Evolutionary conservation across 2,113 vertebrate species (phyloP).

Genomic region (Corythornis cristatus): DNA sequence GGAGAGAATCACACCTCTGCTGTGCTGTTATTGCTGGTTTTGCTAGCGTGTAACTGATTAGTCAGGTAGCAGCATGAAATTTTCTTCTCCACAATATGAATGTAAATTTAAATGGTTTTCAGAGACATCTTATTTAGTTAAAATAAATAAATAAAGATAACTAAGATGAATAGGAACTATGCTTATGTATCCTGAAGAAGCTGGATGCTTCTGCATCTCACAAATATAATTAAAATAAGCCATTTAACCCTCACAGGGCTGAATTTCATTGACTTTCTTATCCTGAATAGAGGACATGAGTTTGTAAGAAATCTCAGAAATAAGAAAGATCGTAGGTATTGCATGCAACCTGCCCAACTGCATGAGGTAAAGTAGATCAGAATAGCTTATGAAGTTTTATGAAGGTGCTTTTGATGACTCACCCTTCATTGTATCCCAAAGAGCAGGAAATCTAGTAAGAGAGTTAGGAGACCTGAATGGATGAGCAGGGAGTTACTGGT

Average conservation of each 20-base stretch:
- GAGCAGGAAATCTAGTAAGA: too few species aligned
- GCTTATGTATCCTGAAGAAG: background rate
- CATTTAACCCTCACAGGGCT: background rate
- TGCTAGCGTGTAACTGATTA: background rate
- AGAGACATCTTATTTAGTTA: background rate
- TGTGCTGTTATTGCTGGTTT: background rate
- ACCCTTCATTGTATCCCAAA: background rate
- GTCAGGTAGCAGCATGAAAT: background rate
- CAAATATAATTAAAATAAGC: background rate
- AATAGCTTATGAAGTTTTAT: background rate
- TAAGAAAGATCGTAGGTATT: background rate
- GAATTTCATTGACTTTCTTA: background rate
- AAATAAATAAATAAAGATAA: background rate
- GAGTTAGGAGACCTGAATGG: too few species aligned
- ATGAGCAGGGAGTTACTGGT: too few species aligned
- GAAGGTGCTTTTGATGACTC: constrained; percentile 36
- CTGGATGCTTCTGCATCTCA: background rate
- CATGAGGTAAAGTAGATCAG: background rate
- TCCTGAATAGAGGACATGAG: background rate
- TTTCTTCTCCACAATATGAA: background rate
- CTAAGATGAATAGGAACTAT: background rate
- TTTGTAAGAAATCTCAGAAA: background rate
- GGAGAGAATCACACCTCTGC: background rate
- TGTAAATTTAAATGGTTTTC: constrained; percentile 4
- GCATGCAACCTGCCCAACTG: background rate